A percentile compares a stretch with the other conserved stretches of the same genome.
phyloP scores from a whole-genome alignment of 2,113 vertebrate species.

The Microtus pennsylvanicus region DNA sequence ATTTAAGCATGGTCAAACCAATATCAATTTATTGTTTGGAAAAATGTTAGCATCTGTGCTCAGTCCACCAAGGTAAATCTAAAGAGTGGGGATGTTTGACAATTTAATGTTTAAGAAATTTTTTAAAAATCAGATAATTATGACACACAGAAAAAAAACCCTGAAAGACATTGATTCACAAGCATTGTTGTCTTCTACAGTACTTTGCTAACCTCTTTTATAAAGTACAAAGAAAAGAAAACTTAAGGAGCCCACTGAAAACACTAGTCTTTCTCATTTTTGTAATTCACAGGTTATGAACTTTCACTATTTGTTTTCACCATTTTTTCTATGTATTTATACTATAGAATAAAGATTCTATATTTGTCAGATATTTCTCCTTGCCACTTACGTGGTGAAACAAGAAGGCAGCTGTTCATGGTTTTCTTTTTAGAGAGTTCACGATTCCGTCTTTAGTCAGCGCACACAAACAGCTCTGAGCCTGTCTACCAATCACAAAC shows the following conservation, averaged over 20 bases:
- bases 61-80: neutral
- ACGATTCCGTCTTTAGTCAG: neutral
- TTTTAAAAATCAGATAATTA: neutral
- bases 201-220: neutral
- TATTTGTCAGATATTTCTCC: neutral
- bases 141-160: neutral
- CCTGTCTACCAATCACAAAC: neutral
- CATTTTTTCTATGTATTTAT: neutral
- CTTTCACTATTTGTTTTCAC: neutral
- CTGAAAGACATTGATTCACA: conserved; percentile 13
- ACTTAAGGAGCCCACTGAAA: neutral
- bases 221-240: neutral
- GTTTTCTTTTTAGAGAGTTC: neutral
- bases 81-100: neutral
- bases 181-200: neutral
- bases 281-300: conserved; percentile 17
- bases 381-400: neutral
- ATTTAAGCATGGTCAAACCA: neutral
- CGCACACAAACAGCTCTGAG: neutral
- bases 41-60: neutral
- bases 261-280: neutral
- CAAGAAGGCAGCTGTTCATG: neutral
- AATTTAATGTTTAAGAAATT: neutral
- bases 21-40: neutral
- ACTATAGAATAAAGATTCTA: neutral